phyloP scores from a whole-genome alignment of 2,113 vertebrate species.

The Pachypanchax playfairii region DNA sequence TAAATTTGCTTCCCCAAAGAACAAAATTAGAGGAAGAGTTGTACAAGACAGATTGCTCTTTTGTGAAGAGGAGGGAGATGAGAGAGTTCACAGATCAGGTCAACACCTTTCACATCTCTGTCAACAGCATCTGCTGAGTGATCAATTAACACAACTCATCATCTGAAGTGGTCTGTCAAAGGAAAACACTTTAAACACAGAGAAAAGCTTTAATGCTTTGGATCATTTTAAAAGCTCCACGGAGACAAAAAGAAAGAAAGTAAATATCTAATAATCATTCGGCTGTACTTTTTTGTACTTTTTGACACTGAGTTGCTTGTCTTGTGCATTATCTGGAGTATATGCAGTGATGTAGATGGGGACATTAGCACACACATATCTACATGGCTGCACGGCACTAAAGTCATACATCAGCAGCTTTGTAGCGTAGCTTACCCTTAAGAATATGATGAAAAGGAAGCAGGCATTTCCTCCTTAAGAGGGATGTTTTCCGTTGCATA shows the following conservation, averaged over 20 bases:
- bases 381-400: conserved; percentile 20
- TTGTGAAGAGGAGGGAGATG: conserved; percentile 35
- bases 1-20: conserved; percentile 12
- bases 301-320: background rate
- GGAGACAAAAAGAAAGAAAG: background rate
- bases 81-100: conserved; percentile 48
- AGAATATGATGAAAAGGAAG: conserved; percentile 77
- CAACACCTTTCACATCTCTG: conserved; percentile 50
- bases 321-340: background rate
- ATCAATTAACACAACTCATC: conserved; percentile 28
- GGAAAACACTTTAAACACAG: conserved; percentile 3
- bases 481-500: conserved; percentile 70
- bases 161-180: background rate
- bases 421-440: conserved; percentile 65
- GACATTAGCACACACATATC: conserved; percentile 18
- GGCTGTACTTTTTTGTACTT: background rate
- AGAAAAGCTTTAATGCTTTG: background rate
- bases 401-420: conserved; percentile 57
- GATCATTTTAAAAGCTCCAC: background rate
- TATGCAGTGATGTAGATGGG: background rate
- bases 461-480: conserved; percentile 78
- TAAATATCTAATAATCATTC: background rate
- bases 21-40: conserved; percentile 41
- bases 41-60: conserved; percentile 46
- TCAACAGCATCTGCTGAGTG: conserved; percentile 38